phyloP scores from a whole-genome alignment of 2,888 invertebrate genomes.

The Linnaemya vulpina region DNA sequence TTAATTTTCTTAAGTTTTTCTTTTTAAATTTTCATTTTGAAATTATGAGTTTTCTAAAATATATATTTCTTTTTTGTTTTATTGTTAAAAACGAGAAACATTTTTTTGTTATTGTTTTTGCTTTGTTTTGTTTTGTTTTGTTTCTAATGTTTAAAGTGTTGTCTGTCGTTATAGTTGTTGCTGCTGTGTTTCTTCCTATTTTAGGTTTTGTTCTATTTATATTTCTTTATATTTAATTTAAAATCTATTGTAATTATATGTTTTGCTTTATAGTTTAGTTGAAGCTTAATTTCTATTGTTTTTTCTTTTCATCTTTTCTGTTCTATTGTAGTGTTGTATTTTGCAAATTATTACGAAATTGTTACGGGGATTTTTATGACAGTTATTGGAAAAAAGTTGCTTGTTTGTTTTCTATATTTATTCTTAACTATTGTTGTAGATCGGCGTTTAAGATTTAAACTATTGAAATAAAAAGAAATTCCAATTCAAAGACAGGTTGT shows the following conservation, averaged over 20 bases:
- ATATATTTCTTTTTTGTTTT: slow-evolving; percentile 60
- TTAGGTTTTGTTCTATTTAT: slow-evolving; percentile 63
- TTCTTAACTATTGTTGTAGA: slow-evolving; percentile 60
- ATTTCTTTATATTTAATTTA: slow-evolving; percentile 65
- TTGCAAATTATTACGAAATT: slow-evolving; percentile 48
- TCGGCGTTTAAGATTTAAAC: slow-evolving; percentile 23
- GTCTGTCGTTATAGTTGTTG: slow-evolving; percentile 34
- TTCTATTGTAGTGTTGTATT: slow-evolving; percentile 66
- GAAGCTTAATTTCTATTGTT: slow-evolving; percentile 71
- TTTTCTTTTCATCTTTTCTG: slow-evolving; percentile 54
- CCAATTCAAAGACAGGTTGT: slow-evolving; percentile 24
- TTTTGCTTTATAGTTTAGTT: slow-evolving; percentile 65
- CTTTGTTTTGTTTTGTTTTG: slow-evolving; percentile 29
- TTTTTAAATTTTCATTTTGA: slow-evolving; percentile 63
- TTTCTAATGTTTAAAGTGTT: slow-evolving; percentile 58
- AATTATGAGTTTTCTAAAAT: slow-evolving; percentile 72
- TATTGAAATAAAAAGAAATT: neutral
- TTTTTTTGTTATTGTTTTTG: slow-evolving; percentile 52
- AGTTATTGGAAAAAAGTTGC: slow-evolving; percentile 48
- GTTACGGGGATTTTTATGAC: slow-evolving; percentile 38
- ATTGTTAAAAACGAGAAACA: slow-evolving; percentile 77
- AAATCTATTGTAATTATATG: slow-evolving; percentile 73
- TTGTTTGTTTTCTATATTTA: slow-evolving; percentile 40
- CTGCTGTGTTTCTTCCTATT: slow-evolving; percentile 70
- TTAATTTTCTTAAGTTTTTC: slow-evolving; percentile 64